Evolutionary conservation across 2,888 invertebrate species (phyloP), one percentile per base, ranked within the genome.

Genomic region (Cheilosia scutellata): DNA sequence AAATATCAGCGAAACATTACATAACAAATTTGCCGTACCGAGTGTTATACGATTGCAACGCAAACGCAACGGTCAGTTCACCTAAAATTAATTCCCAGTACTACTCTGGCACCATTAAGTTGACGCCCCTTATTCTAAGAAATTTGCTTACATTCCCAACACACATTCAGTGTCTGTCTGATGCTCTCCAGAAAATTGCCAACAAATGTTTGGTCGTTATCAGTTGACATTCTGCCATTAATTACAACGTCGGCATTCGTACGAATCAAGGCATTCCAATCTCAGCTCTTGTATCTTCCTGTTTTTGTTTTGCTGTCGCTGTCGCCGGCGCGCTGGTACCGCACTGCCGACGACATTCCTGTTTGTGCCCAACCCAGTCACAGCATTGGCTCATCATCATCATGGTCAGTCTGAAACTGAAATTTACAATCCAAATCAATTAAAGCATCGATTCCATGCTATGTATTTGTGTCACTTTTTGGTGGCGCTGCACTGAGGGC

Each of bases 161-260:
- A 31, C 16, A 31, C 7, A 20, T 13, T 33, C 29, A 6, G 13
- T 42, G 29, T 53, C 1, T 68, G 40, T 29, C n/a, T 31, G 13
- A 2, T n/a, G n/a, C n/a, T n/a, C n/a, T n/a, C 3, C 51, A 40
- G n/a, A 53, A 42, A 40, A 49, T 29, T 53, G 53, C 42, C 27
- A 63, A 82, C 51, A 74, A 82, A 60, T 83, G 68, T 78, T 72
- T 29, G 29, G 55, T 63, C 62, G 57, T 83, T 83, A 83, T 83
- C 83, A 68, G 72, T 83, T 83, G 83, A 83, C 74, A 63, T 68
- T 79, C 40, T 57, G 62, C 63, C 78, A 83, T 83, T 83, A 79
- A 78, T 83, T 70, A 83, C 66, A 51, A 37, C 33, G 60, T 33
- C 63, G 62, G 25, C 49, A 47, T 27, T 37, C 51, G 29, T 49